A percentile compares a stretch with the other conserved stretches of the same genome.
phyloP scores from a whole-genome alignment of 2,797 vertebrate genomes.

The Ceryle rudis region DNA sequence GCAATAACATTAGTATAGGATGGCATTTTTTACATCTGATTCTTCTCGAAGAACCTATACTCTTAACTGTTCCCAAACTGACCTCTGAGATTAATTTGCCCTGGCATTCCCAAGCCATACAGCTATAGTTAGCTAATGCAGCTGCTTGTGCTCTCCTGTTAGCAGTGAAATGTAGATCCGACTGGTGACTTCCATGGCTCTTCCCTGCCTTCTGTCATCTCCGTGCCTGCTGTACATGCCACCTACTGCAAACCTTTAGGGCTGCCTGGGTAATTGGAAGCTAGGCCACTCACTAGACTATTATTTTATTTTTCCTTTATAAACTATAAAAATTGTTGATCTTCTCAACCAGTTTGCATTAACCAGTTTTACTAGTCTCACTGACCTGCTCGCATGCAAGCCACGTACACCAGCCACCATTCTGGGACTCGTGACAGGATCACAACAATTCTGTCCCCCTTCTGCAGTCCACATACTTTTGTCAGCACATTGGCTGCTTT shows the following conservation, averaged over 20 bases:
- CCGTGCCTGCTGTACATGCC: neutral
- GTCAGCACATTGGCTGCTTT: constrained; percentile 81
- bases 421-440: constrained; percentile 83
- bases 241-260: neutral
- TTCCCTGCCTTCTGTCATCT: neutral
- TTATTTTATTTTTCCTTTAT: neutral
- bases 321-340: neutral
- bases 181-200: neutral
- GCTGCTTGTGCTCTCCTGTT: neutral
- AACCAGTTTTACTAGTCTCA: neutral
- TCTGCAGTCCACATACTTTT: constrained; percentile 74
- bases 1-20: neutral
- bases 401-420: constrained; percentile 86
- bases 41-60: neutral
- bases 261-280: neutral
- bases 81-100: neutral
- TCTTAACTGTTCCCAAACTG: neutral
- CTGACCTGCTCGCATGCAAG: constrained; percentile 85
- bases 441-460: constrained; percentile 79
- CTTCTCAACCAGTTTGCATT: neutral
- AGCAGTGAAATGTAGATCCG: neutral
- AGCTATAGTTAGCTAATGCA: neutral
- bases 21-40: neutral
- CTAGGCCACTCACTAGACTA: neutral
- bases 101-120: neutral